phyloP scores from a whole-genome alignment of 2,888 invertebrate genomes.

The Meganola albula region DNA sequence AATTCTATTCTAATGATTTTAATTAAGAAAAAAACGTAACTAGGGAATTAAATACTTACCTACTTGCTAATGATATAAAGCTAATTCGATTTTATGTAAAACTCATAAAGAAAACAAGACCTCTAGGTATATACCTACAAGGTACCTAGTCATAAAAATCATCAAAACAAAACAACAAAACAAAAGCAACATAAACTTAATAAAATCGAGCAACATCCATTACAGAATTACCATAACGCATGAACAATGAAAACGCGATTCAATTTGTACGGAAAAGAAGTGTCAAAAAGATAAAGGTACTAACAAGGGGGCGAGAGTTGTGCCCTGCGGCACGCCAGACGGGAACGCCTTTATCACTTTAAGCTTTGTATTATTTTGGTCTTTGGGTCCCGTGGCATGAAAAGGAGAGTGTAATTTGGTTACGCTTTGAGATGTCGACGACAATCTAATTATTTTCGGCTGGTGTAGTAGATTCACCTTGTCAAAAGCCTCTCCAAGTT shows the following conservation, averaged over 20 bases:
- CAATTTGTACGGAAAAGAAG: constrained; percentile 61
- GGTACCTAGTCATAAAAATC: too few relatives aligned
- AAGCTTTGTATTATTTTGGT: constrained; percentile 74
- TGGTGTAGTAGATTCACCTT: constrained; percentile 58
- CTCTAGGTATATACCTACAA: too few relatives aligned
- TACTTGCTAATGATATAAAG: too few relatives aligned
- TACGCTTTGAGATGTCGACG: constrained; percentile 76
- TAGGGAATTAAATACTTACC: too few relatives aligned
- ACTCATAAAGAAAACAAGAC: constrained; percentile 10
- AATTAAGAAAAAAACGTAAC: too few relatives aligned
- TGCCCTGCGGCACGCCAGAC: constrained; percentile 55
- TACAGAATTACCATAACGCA: constrained; percentile 51
- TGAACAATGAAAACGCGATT: too few relatives aligned
- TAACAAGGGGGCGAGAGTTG: constrained; percentile 53
- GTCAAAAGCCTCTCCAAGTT: constrained; percentile 64
- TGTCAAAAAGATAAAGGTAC: constrained; percentile 63
- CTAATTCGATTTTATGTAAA: too few relatives aligned
- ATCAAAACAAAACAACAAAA: constrained; percentile 20
- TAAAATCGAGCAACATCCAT: constrained; percentile 43
- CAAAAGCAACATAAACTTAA: constrained; percentile 26
- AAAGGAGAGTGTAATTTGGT: constrained; percentile 74
- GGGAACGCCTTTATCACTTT: constrained; percentile 64
- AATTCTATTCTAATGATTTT: too few relatives aligned
- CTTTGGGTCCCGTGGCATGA: constrained; percentile 58
- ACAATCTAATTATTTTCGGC: constrained; percentile 71